A percentile compares a stretch with the other conserved stretches of the same genome.
Conservation (phyloP, 2,797 vertebrate genomes). For the Poecilia velifera region DNA sequence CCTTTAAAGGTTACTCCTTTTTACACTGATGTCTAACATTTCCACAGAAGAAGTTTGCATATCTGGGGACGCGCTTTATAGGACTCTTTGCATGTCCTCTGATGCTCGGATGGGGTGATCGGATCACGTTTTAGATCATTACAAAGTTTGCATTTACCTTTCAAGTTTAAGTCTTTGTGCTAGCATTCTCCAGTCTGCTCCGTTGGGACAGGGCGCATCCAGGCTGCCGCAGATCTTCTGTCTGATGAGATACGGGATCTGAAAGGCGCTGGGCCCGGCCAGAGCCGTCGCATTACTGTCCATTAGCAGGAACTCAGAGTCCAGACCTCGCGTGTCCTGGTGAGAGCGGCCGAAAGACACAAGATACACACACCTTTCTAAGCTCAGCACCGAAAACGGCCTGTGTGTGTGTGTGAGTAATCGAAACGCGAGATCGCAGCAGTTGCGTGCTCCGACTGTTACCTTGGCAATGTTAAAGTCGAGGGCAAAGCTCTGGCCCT, state of each 20-base stretch:
- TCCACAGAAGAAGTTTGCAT: neutral
- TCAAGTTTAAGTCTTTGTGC: constrained; percentile 98
- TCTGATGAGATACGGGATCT: constrained; percentile 99
- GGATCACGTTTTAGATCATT: neutral
- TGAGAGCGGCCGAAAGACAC: neutral
- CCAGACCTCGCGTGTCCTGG: constrained; percentile 91
- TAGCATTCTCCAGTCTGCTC: constrained; percentile 95
- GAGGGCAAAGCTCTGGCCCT: constrained; percentile 95
- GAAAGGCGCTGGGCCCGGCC: constrained; percentile 98
- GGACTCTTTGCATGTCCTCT: neutral
- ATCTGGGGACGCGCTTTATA: neutral
- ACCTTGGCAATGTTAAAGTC: constrained; percentile 98
- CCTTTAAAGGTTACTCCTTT: neutral
- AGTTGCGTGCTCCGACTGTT: constrained; percentile 20
- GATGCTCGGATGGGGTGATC: neutral
- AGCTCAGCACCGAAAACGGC: neutral
- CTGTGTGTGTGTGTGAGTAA: neutral
- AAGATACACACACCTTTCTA: neutral
- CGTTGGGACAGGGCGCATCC: constrained; percentile 91
- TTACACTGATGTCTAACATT: neutral
- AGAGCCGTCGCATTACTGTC: constrained; percentile 92
- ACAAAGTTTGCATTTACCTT: constrained; percentile 79
- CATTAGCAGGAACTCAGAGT: constrained; percentile 88
- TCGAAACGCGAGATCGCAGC: neutral
- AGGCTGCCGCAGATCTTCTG: constrained; percentile 99